Evolutionary conservation across 2,797 vertebrate species (phyloP), one percentile per base, ranked within the genome.

Genomic region (Hoplostethus atlanticus): DNA sequence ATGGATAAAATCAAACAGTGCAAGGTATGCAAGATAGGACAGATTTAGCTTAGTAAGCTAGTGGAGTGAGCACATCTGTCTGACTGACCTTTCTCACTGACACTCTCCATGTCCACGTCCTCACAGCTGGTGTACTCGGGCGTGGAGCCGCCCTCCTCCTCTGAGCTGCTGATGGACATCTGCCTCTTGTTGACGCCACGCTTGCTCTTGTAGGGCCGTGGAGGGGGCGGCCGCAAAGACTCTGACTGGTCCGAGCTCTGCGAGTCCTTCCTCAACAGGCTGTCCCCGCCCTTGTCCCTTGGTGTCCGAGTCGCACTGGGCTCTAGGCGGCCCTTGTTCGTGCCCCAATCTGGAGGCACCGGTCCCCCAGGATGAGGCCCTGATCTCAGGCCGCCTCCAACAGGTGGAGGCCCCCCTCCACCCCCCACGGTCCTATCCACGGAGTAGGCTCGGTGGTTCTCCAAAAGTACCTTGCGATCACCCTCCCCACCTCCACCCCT

Each of bases 41-140:
- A 67, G 42, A 71, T 80, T 78, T 61, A 58, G 71, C 64, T 81
- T 44, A n/a, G 72, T 64, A 51, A 79, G 68, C 51, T 53, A 70
- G 51, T 28, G 44, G 44, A 64, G 67, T 47, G 65, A 72, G 65
- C 79, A 76, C 81, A 82, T 82, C 76, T 80, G 81, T 71, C 38
- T 13, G 61, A 89, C 95, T 93, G 94, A 99, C 98, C 97, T 96
- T 98, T 99, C 94, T 98, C 97, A 85, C 98, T 97, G 90, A 99
- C 95, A 83, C 97, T 98, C 94, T 99, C 98, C 89, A 98, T 97
- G 94, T 99, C 98, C 91, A 98, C 96, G 89, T 99, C 98, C 93
- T 99, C 98, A 91, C 98, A 99, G 94, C 98, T 99, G 90, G 98
- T 99, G 95, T 98, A 99, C 93, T 99, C 98, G 15, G 98, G 98